These are phyloP conservation scores for Drosophila percnosoma DNA, from an alignment of 2,888 invertebrate species.

Conservation along the genomic window DNA sequence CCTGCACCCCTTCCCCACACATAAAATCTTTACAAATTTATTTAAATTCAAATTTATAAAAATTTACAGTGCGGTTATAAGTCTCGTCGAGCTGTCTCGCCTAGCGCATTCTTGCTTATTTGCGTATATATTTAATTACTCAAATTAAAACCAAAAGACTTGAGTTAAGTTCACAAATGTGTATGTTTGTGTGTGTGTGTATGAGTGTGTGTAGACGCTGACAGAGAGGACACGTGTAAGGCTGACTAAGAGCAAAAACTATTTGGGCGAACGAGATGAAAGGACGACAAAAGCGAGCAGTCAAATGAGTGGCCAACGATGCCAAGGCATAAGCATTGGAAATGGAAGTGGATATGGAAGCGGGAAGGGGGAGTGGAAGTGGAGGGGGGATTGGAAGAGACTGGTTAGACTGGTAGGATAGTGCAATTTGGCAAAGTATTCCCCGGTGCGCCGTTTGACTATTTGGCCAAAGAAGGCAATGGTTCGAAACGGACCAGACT, in stretches of 20 bases:
- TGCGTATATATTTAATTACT: not conserved
- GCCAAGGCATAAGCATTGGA: slow-evolving; percentile 1
- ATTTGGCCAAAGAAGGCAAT: slow-evolving; percentile 45
- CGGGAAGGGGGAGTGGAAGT: not conserved
- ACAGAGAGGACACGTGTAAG: slow-evolving; percentile 35
- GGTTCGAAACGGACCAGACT: slow-evolving; percentile 31
- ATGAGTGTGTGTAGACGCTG: slow-evolving; percentile 1
- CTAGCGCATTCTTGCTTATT: not conserved
- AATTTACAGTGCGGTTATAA: not conserved
- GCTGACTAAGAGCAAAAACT: slow-evolving; percentile 55
- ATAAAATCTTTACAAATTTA: not conserved
- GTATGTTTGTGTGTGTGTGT: not conserved
- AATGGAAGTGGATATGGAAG: not conserved
- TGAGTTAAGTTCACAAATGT: slow-evolving; percentile 16
- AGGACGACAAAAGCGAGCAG: slow-evolving; percentile 61
- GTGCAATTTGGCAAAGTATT: slow-evolving; percentile 78
- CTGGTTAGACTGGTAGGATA: slow-evolving; percentile 38
- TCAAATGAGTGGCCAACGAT: slow-evolving; percentile 68
- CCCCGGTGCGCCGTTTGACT: slow-evolving; percentile 73
- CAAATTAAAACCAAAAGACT: slow-evolving; percentile 7
- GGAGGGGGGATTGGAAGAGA: not conserved
- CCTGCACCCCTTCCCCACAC: too few relatives aligned
- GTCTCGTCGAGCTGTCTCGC: not conserved
- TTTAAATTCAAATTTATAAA: not conserved
- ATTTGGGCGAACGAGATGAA: slow-evolving; percentile 51